phyloP scores from a whole-genome alignment of 2,797 vertebrate species.

The Characodon lateralis region DNA sequence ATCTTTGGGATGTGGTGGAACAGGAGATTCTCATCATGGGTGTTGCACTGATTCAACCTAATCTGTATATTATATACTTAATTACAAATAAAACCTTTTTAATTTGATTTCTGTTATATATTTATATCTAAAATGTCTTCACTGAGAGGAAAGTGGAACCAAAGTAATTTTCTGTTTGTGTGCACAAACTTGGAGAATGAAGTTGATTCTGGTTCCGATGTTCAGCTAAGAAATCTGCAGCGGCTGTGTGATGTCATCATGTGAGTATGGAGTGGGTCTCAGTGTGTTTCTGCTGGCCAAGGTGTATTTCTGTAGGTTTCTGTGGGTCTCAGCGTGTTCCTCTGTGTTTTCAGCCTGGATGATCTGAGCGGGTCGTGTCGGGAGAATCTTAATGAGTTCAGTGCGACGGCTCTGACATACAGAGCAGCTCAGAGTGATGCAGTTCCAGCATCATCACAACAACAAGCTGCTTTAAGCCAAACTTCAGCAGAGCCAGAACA shows the following conservation, averaged over 20 bases:
- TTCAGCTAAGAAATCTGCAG: neutral
- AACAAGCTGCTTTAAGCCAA: neutral
- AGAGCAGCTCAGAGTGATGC: constrained; percentile 39
- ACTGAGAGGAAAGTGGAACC: no score
- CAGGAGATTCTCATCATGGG: no score
- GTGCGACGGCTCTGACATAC: constrained; percentile 33
- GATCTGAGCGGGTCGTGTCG: constrained; percentile 6
- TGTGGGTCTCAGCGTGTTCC: neutral
- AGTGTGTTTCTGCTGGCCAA: no score
- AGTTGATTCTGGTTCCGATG: no score
- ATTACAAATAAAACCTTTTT: no score
- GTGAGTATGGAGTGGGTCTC: neutral
- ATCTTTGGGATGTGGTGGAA: no score
- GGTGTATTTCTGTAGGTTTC: neutral
- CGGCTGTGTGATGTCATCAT: neutral
- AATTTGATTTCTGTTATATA: no score
- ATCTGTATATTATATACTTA: no score
- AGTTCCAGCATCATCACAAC: constrained; percentile 3
- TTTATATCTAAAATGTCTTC: no score
- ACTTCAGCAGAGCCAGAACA: neutral
- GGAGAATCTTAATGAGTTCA: constrained; percentile 57
- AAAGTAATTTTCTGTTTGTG: no score
- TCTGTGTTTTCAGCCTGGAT: constrained; percentile 16
- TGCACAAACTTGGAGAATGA: no score
- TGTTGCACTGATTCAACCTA: no score